phyloP scores from a whole-genome alignment of 2,888 invertebrate species.

The Anodontia alba region DNA sequence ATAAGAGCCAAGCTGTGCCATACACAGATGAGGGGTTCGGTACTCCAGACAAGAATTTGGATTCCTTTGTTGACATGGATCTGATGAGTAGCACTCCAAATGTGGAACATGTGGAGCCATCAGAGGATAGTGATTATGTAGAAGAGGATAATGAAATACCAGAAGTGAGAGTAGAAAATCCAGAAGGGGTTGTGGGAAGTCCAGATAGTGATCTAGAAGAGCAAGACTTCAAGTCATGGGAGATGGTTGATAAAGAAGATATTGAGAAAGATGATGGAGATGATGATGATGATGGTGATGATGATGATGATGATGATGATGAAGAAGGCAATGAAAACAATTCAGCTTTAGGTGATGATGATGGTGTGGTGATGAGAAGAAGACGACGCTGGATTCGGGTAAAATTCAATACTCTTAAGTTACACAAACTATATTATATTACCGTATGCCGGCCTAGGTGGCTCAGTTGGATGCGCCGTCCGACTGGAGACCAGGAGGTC shows the following conservation, averaged over 20 bases:
- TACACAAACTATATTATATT: too few relatives aligned
- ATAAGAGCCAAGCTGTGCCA: neutral
- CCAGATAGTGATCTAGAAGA: conserved; percentile 41
- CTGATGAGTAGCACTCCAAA: neutral
- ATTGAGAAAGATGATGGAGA: neutral
- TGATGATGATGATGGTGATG: neutral
- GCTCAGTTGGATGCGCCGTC: too few relatives aligned
- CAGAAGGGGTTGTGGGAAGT: conserved; percentile 44
- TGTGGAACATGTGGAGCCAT: neutral
- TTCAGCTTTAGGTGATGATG: neutral
- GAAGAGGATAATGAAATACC: neutral
- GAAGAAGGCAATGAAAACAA: conserved; percentile 15
- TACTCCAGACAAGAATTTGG: neutral
- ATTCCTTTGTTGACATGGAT: neutral
- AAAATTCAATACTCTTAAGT: too few relatives aligned
- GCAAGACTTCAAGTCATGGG: conserved; percentile 22
- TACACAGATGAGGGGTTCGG: neutral
- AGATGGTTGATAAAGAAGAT: conserved; percentile 31
- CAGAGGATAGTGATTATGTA: neutral
- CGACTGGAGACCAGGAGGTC: too few relatives aligned
- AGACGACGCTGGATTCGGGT: neutral
- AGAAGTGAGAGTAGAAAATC: conserved; percentile 35
- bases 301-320: neutral
- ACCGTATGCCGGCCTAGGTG: too few relatives aligned
- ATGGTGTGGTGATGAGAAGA: conserved; percentile 11